Percentiles rank a stretch among this genome's conserved stretches.
Conservation (phyloP, 1,140 invertebrate species). For the Sycophaga agraensis region DNA sequence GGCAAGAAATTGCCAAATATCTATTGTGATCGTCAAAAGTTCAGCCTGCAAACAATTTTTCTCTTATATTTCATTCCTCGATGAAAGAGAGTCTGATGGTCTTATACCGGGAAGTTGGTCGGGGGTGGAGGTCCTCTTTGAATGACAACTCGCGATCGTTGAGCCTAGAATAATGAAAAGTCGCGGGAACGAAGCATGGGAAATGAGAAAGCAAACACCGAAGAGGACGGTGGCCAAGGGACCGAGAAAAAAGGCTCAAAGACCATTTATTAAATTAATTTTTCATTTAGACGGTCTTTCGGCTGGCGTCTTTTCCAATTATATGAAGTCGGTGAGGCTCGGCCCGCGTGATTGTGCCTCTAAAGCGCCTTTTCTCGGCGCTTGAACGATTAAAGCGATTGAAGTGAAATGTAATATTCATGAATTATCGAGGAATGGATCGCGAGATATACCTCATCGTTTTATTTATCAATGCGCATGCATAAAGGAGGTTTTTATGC, state of each 20-base stretch:
- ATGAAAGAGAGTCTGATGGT: not conserved
- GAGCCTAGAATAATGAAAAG: conserved; percentile 26
- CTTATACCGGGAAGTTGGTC: too few species aligned
- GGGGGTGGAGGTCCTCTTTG: not conserved
- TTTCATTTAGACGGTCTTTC: conserved; percentile 11
- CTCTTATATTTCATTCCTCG: not conserved
- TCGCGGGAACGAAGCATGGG: not conserved
- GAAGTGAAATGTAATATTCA: too few species aligned
- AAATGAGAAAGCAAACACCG: conserved; percentile 27
- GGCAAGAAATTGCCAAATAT: too few species aligned
- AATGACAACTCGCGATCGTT: conserved; percentile 27
- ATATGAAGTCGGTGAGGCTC: too few species aligned
- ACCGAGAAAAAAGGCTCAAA: conserved; percentile 12
- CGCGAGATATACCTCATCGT: too few species aligned
- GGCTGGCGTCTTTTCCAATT: not conserved
- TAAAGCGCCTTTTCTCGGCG: too few species aligned
- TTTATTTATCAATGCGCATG: too few species aligned
- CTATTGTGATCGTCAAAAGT: too few species aligned
- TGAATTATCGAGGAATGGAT: too few species aligned
- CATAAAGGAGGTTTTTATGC: too few species aligned
- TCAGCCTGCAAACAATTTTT: conserved; percentile 9
- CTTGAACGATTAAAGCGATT: too few species aligned
- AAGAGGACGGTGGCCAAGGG: not conserved
- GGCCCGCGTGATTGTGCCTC: too few species aligned
- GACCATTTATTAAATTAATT: conserved; percentile 23